phyloP scores from a whole-genome alignment of 2,113 vertebrate species.

The Aspidoscelis tigris region DNA sequence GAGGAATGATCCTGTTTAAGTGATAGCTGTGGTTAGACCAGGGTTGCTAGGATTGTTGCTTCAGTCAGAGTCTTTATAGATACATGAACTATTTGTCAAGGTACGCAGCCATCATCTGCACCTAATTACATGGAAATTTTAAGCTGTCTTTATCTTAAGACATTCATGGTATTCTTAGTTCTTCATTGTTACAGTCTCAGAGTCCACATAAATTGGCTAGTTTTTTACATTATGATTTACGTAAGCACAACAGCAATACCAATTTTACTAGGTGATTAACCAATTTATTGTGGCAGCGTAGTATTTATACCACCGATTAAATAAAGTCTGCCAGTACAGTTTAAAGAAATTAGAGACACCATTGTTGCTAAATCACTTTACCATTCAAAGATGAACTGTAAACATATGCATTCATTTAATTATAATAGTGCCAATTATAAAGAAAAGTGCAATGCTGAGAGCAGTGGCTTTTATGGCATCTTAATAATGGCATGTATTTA shows the following conservation, averaged over 20 bases:
- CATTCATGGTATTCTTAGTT: background rate
- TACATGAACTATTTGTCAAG: constrained; percentile 34
- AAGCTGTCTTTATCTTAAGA: constrained; percentile 7
- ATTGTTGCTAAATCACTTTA: constrained; percentile 84
- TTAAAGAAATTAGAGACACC: constrained; percentile 87
- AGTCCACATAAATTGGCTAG: constrained; percentile 27
- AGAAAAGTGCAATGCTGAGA: constrained; percentile 80
- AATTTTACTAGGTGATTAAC: constrained; percentile 76
- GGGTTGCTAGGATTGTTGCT: background rate
- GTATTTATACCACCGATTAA: constrained; percentile 81
- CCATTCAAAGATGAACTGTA: constrained; percentile 82
- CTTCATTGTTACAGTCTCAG: background rate
- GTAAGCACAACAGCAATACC: constrained; percentile 64
- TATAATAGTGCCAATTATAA: constrained; percentile 86
- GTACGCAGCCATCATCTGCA: constrained; percentile 11
- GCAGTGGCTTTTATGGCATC: constrained; percentile 86
- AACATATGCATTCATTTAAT: constrained; percentile 89
- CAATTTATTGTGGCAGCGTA: constrained; percentile 79
- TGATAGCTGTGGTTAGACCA: background rate
- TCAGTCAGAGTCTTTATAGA: background rate
- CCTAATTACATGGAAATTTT: constrained; percentile 1
- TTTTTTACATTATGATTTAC: constrained; percentile 57
- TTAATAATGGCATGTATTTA: constrained; percentile 90
- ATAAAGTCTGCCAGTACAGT: constrained; percentile 81
- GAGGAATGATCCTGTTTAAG: background rate